Percentiles rank a stretch among this genome's conserved stretches.
These are phyloP conservation scores for Girardinichthys multiradiatus DNA, from an alignment of 2,113 vertebrate genomes.

Conservation along the genomic window DNA sequence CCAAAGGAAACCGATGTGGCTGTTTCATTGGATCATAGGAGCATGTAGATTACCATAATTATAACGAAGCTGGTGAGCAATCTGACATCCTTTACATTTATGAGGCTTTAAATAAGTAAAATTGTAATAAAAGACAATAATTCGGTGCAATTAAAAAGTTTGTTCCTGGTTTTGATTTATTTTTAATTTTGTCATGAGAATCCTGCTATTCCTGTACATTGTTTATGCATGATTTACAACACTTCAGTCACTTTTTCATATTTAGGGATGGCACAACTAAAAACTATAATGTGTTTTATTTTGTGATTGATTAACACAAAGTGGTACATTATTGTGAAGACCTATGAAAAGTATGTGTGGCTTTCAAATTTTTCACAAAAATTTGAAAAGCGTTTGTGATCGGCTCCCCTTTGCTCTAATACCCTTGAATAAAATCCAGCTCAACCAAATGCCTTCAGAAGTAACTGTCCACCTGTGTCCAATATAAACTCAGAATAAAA, in stretches of 20 bases:
- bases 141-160: not conserved
- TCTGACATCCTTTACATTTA: not conserved
- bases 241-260: not conserved
- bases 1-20: constrained; percentile 30
- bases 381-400: too few relatives aligned
- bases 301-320: not conserved
- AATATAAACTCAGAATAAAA: too few relatives aligned
- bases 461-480: too few relatives aligned
- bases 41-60: constrained; percentile 10
- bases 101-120: not conserved
- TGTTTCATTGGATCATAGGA: constrained; percentile 7
- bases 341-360: not conserved
- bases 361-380: not conserved
- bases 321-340: not conserved
- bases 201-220: not conserved
- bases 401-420: too few relatives aligned
- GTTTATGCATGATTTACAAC: not conserved
- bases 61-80: not conserved
- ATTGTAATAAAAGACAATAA: not conserved
- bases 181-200: not conserved
- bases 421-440: not conserved
- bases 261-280: too few relatives aligned
- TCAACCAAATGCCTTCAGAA: too few relatives aligned
- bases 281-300: too few relatives aligned
- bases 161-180: not conserved